phyloP scores from a whole-genome alignment of 2,797 vertebrate species.

The Fistularia tabacaria region DNA sequence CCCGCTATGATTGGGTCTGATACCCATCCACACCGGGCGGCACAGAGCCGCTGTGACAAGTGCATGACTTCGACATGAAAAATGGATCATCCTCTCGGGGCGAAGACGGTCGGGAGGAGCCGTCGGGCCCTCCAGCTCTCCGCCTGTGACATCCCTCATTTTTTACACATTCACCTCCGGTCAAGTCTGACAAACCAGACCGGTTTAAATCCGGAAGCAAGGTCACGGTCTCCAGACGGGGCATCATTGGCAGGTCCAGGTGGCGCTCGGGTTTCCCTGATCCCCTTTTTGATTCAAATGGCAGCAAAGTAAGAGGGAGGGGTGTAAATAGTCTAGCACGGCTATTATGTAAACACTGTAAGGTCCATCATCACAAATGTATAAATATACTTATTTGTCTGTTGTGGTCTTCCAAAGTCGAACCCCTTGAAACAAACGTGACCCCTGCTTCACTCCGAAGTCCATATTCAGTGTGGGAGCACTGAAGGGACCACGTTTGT shows the following conservation, averaged over 20 bases:
- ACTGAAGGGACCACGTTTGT: no score
- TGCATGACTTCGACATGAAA: slow-evolving; percentile 62
- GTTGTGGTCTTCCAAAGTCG: no score
- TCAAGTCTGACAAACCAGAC: slow-evolving; percentile 30
- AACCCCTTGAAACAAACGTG: no score
- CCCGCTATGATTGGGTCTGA: slow-evolving; percentile 37
- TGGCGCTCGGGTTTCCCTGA: no score
- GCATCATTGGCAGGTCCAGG: neutral
- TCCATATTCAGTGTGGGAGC: no score
- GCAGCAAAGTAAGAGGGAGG: no score
- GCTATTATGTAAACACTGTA: no score
- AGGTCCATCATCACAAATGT: no score
- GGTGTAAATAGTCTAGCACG: no score
- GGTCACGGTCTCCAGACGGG: slow-evolving; percentile 4
- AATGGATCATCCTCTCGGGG: slow-evolving; percentile 59
- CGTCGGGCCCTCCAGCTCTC: slow-evolving; percentile 28
- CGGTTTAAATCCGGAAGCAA: slow-evolving; percentile 24
- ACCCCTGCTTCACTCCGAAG: no score
- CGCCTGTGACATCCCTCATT: slow-evolving; percentile 40
- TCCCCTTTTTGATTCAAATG: no score
- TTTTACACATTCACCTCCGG: slow-evolving; percentile 42
- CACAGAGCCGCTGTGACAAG: slow-evolving; percentile 46
- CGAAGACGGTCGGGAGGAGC: slow-evolving; percentile 49
- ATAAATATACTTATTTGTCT: no score
- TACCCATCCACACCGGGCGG: slow-evolving; percentile 33